Evolutionary conservation across 2,797 vertebrate genomes (phyloP), one percentile per base, ranked within the genome.

Genomic region (Falco berigora): DNA sequence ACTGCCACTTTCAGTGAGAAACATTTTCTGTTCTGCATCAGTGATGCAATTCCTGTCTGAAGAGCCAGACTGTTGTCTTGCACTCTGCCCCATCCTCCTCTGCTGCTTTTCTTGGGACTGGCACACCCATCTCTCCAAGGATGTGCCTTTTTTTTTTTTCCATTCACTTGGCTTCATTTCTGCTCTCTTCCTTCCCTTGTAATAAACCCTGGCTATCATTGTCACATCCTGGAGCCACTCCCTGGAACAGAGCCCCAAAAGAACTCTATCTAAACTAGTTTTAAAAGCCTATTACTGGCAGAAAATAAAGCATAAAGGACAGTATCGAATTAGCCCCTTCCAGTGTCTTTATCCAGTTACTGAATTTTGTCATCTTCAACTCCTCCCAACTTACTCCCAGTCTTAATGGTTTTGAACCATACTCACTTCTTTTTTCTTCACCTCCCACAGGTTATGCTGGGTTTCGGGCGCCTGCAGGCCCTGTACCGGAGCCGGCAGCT

Each of bases 401-500:
- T 27, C 21, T 63, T 11, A 2, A 5, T 34, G 50, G 44, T 40
- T 53, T 44, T 68, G 30, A 59, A 30, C 10, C 36, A 9, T 24
- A 30, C 34, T 14, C 4, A 46, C 24, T 63, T 23, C 4, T 63
- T 40, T 69, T 56, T 25, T 14, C 18, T 88, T n/a, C 61, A 47
- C 17, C 10, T 50, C 46, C 34, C 10, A 2, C 90, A 99, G 99
- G 98, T 98, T 88, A 97, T 98, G 92, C 96, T 98, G 86, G 99
- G 99, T 59, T 99, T 99, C 5, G 98, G 98, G 5, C 98, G 99
- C 49, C 98, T 99, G 62, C 99, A 99, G 96, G 99, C 99, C 2
- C 97, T 98, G 50, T 97, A 98, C 55, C 98, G 98, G n/a, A 98
- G 99, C 71, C 98, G 97, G 22, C 98, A 98, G 80, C 96, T 99